Percentiles rank a stretch among this genome's conserved stretches.
These are phyloP conservation scores for Cyrtodaria siliqua DNA, from an alignment of 2,888 invertebrate species.

Conservation along the genomic window DNA sequence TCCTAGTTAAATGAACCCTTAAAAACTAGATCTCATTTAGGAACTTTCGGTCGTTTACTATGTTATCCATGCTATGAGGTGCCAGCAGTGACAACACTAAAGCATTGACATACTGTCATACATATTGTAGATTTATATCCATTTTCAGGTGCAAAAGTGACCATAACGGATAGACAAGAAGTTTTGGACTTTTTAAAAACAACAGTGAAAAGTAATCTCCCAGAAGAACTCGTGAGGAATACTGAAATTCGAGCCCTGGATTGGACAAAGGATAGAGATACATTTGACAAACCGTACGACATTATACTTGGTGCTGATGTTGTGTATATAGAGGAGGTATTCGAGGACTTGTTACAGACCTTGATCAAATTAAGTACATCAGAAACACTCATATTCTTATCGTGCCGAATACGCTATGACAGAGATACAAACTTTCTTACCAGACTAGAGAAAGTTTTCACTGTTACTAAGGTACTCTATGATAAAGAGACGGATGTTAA, in stretches of 20 bases:
- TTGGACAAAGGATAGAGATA: conserved; percentile 78
- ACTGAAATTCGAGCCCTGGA: conserved; percentile 73
- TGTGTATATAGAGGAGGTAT: conserved; percentile 84
- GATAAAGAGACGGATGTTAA: conserved; percentile 77
- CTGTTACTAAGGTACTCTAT: conserved; percentile 72
- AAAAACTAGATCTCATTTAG: too few relatives aligned
- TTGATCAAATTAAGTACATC: conserved; percentile 69
- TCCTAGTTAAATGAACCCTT: too few relatives aligned
- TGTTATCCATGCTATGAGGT: too few relatives aligned
- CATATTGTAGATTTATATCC: too few relatives aligned
- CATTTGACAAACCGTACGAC: conserved; percentile 68
- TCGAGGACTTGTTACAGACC: conserved; percentile 78
- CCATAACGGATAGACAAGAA: conserved; percentile 79
- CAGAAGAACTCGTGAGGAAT: conserved; percentile 11
- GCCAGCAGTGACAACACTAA: too few relatives aligned
- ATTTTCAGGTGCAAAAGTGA: conserved; percentile 76
- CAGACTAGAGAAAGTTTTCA: conserved; percentile 72
- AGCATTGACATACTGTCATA: too few relatives aligned
- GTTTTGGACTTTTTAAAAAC: conserved; percentile 70
- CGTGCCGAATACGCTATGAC: conserved; percentile 82
- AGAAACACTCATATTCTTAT: conserved; percentile 74
- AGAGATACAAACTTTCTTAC: conserved; percentile 79
- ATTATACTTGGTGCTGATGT: conserved; percentile 85
- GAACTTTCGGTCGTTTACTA: too few relatives aligned
- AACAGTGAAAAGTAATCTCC: conserved; percentile 71